phyloP scores from a whole-genome alignment of 1,140 invertebrate genomes.

The Meloidogyne floridensis region DNA sequence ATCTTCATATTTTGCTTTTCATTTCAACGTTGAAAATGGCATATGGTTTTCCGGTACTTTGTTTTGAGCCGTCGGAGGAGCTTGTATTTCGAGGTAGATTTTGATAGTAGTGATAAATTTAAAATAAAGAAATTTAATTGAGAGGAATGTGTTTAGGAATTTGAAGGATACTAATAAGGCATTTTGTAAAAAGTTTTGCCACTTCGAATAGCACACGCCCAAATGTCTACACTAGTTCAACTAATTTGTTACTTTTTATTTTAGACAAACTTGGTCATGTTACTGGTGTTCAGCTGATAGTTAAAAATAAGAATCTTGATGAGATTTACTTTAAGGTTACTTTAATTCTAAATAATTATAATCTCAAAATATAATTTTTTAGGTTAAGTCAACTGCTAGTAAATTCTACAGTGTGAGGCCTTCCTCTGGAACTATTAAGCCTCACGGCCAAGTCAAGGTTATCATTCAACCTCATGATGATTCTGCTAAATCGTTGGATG shows the following conservation, averaged over 20 bases:
- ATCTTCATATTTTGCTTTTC: not conserved
- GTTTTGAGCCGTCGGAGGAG: not conserved
- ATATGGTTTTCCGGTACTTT: not conserved
- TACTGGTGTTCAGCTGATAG: not conserved
- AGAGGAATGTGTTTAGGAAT: too few relatives aligned
- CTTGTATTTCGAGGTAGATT: not conserved
- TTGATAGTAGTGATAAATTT: not conserved
- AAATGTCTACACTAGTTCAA: too few relatives aligned
- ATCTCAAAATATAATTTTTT: not conserved
- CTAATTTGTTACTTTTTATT: not conserved
- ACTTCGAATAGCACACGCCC: too few relatives aligned
- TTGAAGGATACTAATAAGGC: too few relatives aligned
- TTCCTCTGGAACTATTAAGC: constrained; percentile 7
- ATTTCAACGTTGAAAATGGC: not conserved
- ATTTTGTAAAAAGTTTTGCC: too few relatives aligned
- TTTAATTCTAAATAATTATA: not conserved
- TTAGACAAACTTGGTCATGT: constrained; percentile 15
- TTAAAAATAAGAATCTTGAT: constrained; percentile 7
- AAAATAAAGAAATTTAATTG: too few relatives aligned
- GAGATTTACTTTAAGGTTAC: constrained; percentile 17
- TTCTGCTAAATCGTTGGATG: not conserved
- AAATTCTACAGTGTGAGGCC: constrained; percentile 16
- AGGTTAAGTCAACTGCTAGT: constrained; percentile 14
- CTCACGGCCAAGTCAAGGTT: not conserved
- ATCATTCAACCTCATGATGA: constrained; percentile 14